Percentiles rank a stretch among this genome's conserved stretches.
Conservation (phyloP, 2,113 vertebrate genomes). For the Nothocercus julius region DNA sequence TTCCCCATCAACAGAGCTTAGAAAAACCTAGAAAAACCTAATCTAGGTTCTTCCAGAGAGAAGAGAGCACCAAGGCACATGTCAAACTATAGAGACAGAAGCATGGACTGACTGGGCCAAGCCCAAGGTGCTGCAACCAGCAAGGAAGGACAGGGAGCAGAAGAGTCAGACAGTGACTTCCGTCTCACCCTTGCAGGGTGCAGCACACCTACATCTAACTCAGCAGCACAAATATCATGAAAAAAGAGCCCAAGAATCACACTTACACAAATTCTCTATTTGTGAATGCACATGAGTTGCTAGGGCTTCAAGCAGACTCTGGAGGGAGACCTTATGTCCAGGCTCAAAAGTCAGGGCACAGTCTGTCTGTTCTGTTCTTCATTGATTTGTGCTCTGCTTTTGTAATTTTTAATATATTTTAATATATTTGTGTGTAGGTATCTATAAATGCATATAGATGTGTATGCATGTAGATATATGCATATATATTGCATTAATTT, state of each 20-base stretch:
- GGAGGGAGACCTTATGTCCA: not conserved
- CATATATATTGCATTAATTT: not conserved
- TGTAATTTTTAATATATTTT: not conserved
- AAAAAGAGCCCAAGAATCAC: not conserved
- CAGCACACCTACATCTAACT: too few species aligned
- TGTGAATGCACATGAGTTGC: not conserved
- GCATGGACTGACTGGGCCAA: not conserved
- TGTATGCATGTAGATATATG: too few species aligned
- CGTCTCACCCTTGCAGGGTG: not conserved
- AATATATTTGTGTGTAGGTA: not conserved
- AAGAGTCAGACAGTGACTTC: not conserved
- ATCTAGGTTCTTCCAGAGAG: not conserved
- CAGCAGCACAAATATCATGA: too few species aligned
- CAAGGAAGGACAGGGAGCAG: not conserved
- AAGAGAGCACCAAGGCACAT: not conserved
- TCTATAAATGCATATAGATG: not conserved
- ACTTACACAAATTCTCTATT: not conserved
- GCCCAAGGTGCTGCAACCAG: not conserved
- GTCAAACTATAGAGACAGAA: not conserved
- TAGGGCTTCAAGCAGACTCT: not conserved
- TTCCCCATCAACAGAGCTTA: not conserved
- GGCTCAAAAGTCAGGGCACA: not conserved
- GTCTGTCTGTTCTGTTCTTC: not conserved
- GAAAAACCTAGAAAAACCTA: not conserved
- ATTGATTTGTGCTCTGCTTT: too few species aligned